Base-by-base conservation (phyloP, 2,888 invertebrate genomes). In the Epirrhoe tristata region DNA sequence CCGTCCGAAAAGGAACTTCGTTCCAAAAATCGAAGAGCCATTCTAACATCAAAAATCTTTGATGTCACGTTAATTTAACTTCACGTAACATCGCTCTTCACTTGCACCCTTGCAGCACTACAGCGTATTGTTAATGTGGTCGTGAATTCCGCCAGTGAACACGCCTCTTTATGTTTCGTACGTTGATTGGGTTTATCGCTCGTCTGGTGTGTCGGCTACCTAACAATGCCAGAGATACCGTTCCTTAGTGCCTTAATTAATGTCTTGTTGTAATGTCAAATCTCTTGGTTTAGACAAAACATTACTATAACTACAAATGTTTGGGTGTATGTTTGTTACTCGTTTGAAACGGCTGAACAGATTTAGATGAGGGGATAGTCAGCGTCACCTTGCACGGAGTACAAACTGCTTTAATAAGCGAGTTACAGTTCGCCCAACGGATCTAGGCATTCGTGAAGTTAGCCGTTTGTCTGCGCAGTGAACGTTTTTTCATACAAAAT, bases 151-250 rank as follows among this genome's bases (percentile, higher is more conserved):
- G 84, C 74, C 74, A 74, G 81, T 82, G 81, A 77, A 75, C 76
- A 82, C 82, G 80, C 84, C 86, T 87, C 88, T 89, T 88, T 87
- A 85, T 84, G 87, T 87, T 88, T 87, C 73, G 88, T 86, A 84
- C 83, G 81, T 78, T 88, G 88, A 90, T 90, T 90, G 89, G 87
- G 86, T 87, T 88, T 88, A 89, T 90, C 87, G 83, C 79, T 77
- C 80, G 70, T 74, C 74, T 69, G 75, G 78, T 77, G 77, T 75
- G 67, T 67, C 60, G 61, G 60, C 70, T 51, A 62, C 71, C 70
- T 72, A 70, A 71, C 70, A 74, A 72, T 70, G 65, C 66, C 62
- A 59, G 64, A 70, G 67, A 67, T 59, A 67, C 59, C 65, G 68
- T 66, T 32, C 63, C 56, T 53, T 60, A 58, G 53, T 57, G 53